Evolutionary conservation across 2,888 invertebrate species (phyloP).

Genomic region (Epiblema foenella): DNA sequence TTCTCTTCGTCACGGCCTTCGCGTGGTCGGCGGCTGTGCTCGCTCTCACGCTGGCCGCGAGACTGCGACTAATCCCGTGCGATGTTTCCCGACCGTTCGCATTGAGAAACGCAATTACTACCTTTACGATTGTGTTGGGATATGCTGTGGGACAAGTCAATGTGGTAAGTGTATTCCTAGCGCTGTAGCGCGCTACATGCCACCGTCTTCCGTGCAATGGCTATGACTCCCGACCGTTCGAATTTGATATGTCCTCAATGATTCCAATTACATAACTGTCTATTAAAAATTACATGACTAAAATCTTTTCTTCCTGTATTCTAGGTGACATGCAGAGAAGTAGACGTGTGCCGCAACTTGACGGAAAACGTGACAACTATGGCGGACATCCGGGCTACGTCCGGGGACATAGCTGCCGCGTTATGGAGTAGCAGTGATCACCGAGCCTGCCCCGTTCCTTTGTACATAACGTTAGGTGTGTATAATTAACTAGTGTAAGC

Average conservation of each 20-base stretch:
- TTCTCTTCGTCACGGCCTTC: slow-evolving; percentile 94
- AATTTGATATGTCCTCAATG: no score
- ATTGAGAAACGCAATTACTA: slow-evolving; percentile 92
- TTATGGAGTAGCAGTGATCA: slow-evolving; percentile 86
- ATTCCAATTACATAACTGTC: no score
- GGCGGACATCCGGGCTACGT: slow-evolving; percentile 75
- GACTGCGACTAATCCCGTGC: slow-evolving; percentile 93
- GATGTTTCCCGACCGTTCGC: slow-evolving; percentile 94
- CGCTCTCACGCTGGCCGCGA: slow-evolving; percentile 92
- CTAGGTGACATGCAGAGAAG: slow-evolving; percentile 77
- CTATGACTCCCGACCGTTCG: slow-evolving; percentile 92
- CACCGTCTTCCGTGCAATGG: slow-evolving; percentile 96
- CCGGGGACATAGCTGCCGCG: slow-evolving; percentile 63
- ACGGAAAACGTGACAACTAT: slow-evolving; percentile 81
- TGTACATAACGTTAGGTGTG: slow-evolving; percentile 90
- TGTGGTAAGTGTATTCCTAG: slow-evolving; percentile 88
- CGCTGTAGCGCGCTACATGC: no score
- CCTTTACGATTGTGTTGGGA: slow-evolving; percentile 93
- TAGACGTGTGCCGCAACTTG: slow-evolving; percentile 72
- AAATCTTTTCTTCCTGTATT: slow-evolving; percentile 43
- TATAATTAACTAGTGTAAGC: neutral
- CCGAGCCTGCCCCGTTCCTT: slow-evolving; percentile 92
- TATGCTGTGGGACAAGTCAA: slow-evolving; percentile 96
- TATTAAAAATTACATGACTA: neutral
- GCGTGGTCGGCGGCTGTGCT: slow-evolving; percentile 95